Conservation (phyloP, 2,797 vertebrate species). For the Gymnothorax reevesii region DNA sequence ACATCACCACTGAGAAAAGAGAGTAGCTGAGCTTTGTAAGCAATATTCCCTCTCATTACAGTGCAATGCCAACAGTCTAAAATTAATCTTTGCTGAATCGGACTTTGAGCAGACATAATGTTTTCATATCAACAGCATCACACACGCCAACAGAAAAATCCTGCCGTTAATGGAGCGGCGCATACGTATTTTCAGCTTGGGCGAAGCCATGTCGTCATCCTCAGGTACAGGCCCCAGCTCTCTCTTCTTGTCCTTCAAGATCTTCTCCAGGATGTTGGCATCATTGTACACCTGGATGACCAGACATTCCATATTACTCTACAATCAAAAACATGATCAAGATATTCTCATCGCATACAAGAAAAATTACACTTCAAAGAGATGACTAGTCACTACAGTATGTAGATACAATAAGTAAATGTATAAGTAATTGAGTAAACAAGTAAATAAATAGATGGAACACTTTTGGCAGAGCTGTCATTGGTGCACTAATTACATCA, state of each 20-base stretch:
- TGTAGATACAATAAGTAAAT: neutral
- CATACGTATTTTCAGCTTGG: slow-evolving; percentile 97
- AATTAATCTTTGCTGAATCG: neutral
- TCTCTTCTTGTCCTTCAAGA: slow-evolving; percentile 90
- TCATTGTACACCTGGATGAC: slow-evolving; percentile 90
- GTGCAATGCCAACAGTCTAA: neutral
- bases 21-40: neutral
- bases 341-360: too few species aligned
- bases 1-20: neutral
- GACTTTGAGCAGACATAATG: neutral
- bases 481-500: neutral
- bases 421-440: neutral
- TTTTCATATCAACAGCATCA: neutral
- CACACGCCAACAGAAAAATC: neutral
- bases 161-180: neutral
- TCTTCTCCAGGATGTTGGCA: slow-evolving; percentile 91
- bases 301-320: neutral
- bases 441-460: neutral
- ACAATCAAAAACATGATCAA: neutral
- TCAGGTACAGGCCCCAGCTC: slow-evolving; percentile 89
- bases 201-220: slow-evolving; percentile 91
- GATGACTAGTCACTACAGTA: neutral
- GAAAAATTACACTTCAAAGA: too few species aligned
- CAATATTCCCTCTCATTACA: neutral
- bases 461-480: neutral